A percentile compares a stretch with the other conserved stretches of the same genome.
These are phyloP conservation scores for Poeciliopsis presidionis DNA, from an alignment of 2,797 vertebrate species.

Conservation along the genomic window DNA sequence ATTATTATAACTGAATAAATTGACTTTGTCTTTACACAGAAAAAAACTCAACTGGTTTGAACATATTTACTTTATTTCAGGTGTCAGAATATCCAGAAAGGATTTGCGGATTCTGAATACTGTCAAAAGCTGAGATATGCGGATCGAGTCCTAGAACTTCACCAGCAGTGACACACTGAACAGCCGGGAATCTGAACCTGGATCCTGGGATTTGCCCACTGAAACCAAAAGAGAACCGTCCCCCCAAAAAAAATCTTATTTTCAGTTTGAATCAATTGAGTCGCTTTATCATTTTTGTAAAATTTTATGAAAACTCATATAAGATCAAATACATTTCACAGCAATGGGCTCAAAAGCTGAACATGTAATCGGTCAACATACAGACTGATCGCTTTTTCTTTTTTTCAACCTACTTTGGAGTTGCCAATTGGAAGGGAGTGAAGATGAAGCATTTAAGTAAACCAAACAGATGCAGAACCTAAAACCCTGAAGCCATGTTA, in stretches of 20 bases:
- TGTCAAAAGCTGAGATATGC: conserved; percentile 66
- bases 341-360: neutral
- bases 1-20: too few species aligned
- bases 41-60: conserved; percentile 21
- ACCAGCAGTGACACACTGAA: conserved; percentile 42
- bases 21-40: neutral
- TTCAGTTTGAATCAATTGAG: conserved; percentile 11
- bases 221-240: neutral
- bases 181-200: conserved; percentile 30
- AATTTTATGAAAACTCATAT: neutral
- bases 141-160: conserved; percentile 56
- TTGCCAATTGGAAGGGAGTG: conserved; percentile 4
- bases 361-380: neutral
- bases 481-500: neutral
- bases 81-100: conserved; percentile 69
- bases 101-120: conserved; percentile 60
- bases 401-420: neutral
- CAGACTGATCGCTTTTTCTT: neutral
- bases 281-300: neutral
- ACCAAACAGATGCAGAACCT: neutral
- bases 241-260: neutral
- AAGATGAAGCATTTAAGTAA: conserved; percentile 13
- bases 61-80: conserved; percentile 72
- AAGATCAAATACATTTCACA: conserved; percentile 3
- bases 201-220: conserved; percentile 63